Evolutionary conservation across 2,888 invertebrate species (phyloP), one percentile per base, ranked within the genome.

Genomic region (Euclidia mi): DNA sequence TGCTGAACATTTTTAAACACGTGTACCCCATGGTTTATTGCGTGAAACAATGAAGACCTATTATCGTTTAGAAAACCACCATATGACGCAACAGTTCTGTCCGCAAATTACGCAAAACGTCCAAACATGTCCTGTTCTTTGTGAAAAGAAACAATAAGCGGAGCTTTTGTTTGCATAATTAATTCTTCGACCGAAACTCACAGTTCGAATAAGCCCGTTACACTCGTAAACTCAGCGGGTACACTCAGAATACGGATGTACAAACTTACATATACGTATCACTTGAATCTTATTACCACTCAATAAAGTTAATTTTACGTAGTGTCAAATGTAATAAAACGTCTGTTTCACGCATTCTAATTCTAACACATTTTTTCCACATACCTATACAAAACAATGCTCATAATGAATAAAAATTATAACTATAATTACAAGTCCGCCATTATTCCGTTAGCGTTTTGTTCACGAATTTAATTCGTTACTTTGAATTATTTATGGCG

Each of bases 31-130:
- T 41, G 31, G 31, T 20, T 17, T 31, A 46, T 38, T 52, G 18
- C 53, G 29, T 29, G 2, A 49, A 55, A 55, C 52, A 50, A 72
- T 67, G 14, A 59, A 51, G 42, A 46, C 20, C 32, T 37, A 58
- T 68, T 42, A 63, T 56, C 25, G 25, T 41, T 49, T 50, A 18
- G n/a, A 12, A 56, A 71, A 71, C 61, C 70, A 76, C 77, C 82
- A 81, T 75, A 65, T 85, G 81, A 81, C 82, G 65, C 70, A 65
- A 78, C 75, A 84, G 81, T 87, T 88, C 86, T 85, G 85, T 85
- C 74, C 64, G 76, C 85, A 85, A 75, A 91, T 92, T 90, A 94
- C 94, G 93, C 94, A 94, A 94, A 91, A 87, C 76, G 91, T 93
- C 92, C 84, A 93, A 94, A 94, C 90, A 93, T 56, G 80, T 79